Evolutionary conservation across 2,888 invertebrate genomes (phyloP).

Genomic region (Mechanitis messenoides): DNA sequence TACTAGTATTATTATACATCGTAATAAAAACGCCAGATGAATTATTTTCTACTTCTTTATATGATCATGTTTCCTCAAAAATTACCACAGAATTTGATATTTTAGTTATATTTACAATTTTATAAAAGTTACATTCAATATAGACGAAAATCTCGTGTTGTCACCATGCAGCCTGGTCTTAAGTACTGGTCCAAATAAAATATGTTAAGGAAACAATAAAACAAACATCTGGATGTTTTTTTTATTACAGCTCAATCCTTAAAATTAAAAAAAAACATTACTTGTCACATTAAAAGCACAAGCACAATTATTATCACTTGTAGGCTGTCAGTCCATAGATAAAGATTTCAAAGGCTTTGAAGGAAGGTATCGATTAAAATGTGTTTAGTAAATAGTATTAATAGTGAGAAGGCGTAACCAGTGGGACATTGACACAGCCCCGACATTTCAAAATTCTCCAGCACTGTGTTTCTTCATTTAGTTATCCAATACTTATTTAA

Average conservation of each 20-base stretch:
- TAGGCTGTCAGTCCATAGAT: constrained; percentile 69
- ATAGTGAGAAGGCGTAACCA: constrained; percentile 62
- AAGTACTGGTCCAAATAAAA: no score
- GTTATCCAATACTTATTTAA: constrained; percentile 40
- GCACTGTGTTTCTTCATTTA: constrained; percentile 44
- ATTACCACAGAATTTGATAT: no score
- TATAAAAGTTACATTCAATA: no score
- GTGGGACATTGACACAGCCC: constrained; percentile 60
- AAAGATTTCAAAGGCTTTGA: constrained; percentile 58
- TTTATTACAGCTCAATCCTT: constrained; percentile 64
- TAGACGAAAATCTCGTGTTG: no score
- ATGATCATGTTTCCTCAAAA: no score
- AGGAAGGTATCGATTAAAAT: constrained; percentile 58
- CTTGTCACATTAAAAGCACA: constrained; percentile 75
- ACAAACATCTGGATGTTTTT: constrained; percentile 53
- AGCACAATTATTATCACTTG: constrained; percentile 69
- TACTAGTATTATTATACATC: no score
- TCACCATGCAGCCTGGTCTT: no score
- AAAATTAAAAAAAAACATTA: constrained; percentile 65
- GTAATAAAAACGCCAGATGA: no score
- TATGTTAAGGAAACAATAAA: constrained; percentile 30
- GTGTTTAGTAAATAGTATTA: constrained; percentile 33
- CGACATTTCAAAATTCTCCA: constrained; percentile 42
- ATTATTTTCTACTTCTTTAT: no score
- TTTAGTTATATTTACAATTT: no score